Percentiles rank a stretch among this genome's conserved stretches.
Conservation (phyloP, 1,140 invertebrate genomes). For the Drosophila leontia region DNA sequence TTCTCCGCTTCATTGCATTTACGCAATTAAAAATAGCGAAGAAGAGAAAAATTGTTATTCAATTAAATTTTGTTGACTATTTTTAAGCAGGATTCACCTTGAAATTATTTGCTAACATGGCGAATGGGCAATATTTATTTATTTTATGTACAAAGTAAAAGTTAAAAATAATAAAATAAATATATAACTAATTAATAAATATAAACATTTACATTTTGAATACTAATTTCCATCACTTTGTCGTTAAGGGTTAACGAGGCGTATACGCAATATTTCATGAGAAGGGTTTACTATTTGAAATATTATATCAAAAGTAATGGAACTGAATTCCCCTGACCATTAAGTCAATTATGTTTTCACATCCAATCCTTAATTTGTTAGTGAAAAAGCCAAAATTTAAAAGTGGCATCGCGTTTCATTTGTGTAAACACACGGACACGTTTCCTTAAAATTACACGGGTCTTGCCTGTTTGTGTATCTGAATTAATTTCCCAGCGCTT, state of each 20-base stretch:
- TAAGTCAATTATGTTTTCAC: slow-evolving; percentile 19
- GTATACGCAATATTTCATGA: slow-evolving; percentile 8
- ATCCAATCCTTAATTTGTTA: not conserved
- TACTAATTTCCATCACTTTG: not conserved
- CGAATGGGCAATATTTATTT: slow-evolving; percentile 35
- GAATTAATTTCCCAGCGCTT: slow-evolving; percentile 32
- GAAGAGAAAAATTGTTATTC: slow-evolving; percentile 55
- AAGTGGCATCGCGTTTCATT: slow-evolving; percentile 7
- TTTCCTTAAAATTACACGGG: slow-evolving; percentile 1
- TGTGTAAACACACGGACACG: slow-evolving; percentile 3
- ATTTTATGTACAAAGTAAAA: not conserved
- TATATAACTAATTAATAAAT: not conserved
- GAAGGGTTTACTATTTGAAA: not conserved
- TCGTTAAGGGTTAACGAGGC: not conserved
- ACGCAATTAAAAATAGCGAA: slow-evolving; percentile 64
- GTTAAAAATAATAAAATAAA: not conserved
- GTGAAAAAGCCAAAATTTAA: slow-evolving; percentile 15
- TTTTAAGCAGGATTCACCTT: slow-evolving; percentile 57
- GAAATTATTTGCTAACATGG: slow-evolving; percentile 25
- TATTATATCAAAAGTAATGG: no score
- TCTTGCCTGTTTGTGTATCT: slow-evolving; percentile 22
- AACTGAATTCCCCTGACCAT: not conserved
- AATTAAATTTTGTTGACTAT: slow-evolving; percentile 54
- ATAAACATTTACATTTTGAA: not conserved
- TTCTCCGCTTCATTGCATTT: slow-evolving; percentile 67